A percentile compares a stretch with the other conserved stretches of the same genome.
Conservation (phyloP, 1,140 invertebrate genomes). For the Bombus terrestris region DNA sequence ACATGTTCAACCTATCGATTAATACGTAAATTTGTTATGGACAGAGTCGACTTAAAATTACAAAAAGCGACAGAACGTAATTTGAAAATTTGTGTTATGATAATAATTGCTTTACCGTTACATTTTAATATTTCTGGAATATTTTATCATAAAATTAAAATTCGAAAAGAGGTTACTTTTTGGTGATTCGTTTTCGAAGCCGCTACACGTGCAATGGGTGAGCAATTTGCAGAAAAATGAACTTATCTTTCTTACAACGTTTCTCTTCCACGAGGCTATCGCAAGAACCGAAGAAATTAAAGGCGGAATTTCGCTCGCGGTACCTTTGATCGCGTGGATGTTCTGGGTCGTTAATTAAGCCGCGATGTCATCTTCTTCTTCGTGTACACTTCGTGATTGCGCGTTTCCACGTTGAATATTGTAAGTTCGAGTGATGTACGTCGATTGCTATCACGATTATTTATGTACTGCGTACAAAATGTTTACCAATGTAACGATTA, state of each 20-base stretch:
- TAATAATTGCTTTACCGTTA: too few species aligned
- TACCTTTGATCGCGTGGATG: neutral
- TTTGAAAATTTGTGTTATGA: too few species aligned
- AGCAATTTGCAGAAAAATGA: neutral
- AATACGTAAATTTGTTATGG: too few species aligned
- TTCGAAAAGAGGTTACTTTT: neutral
- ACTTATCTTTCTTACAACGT: conserved; percentile 3
- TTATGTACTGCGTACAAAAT: too few species aligned
- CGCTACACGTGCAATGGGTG: neutral
- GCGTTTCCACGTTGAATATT: neutral
- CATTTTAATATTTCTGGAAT: too few species aligned
- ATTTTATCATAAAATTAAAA: neutral
- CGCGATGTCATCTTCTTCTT: too few species aligned
- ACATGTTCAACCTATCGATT: too few species aligned
- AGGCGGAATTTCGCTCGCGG: neutral
- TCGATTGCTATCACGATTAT: neutral
- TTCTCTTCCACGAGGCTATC: neutral
- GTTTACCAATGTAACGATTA: neutral
- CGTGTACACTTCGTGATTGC: neutral
- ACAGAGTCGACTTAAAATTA: too few species aligned
- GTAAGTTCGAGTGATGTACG: neutral
- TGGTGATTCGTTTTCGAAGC: neutral
- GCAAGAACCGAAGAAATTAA: neutral
- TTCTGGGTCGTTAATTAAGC: neutral
- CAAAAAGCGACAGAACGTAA: too few species aligned